Conservation (phyloP, 2,113 vertebrate species). For the Setophaga petechia region DNA sequence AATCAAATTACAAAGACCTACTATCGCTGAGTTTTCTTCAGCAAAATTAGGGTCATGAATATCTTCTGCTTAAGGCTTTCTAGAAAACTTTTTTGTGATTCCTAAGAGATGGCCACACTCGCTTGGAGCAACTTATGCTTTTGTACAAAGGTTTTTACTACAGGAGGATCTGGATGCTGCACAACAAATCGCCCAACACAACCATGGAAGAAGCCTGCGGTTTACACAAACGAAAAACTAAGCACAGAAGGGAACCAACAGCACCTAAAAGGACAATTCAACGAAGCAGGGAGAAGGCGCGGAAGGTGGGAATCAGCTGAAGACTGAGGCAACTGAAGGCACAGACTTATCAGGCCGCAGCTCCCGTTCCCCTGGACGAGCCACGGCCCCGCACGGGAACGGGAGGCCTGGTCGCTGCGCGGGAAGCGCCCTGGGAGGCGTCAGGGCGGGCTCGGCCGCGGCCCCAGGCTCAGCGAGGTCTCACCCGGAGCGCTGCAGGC, state of each 20-base stretch:
- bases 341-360: fast-evolving
- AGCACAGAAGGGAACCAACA: background rate
- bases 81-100: background rate
- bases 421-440: fast-evolving
- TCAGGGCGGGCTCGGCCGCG: fast-evolving
- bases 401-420: fast-evolving
- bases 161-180: background rate
- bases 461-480: fast-evolving
- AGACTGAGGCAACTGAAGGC: fast-evolving
- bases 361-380: fast-evolving
- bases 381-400: fast-evolving
- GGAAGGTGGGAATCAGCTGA: fast-evolving
- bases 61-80: background rate
- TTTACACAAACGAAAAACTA: background rate
- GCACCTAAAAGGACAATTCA: fast-evolving
- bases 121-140: background rate
- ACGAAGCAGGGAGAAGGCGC: fast-evolving
- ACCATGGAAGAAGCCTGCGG: fast-evolving
- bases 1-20: background rate
- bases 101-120: fast-evolving
- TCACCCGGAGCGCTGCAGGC: background rate
- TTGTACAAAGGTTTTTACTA: background rate
- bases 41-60: no score
- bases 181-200: fast-evolving
- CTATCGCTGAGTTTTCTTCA: fast-evolving